Evolutionary conservation across 2,888 invertebrate species (phyloP), one percentile per base, ranked within the genome.

Genomic region (Spialia ferax): DNA sequence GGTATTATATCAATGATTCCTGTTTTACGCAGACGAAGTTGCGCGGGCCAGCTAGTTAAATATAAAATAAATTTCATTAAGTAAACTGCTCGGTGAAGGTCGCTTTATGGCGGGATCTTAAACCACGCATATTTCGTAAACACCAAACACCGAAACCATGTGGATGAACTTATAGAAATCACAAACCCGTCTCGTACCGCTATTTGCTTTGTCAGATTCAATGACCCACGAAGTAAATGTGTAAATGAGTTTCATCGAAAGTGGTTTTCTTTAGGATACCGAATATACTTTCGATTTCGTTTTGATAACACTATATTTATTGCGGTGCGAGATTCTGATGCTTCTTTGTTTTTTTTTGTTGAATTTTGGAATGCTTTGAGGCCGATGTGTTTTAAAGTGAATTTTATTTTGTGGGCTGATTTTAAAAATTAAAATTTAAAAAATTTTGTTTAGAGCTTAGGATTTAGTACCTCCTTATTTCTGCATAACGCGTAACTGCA

Each of bases 281-380:
- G 32, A 60, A 66, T 54, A 71, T 68, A 74, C 75, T 77, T 75
- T 77, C 75, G 62, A 72, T 77, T 76, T 76, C 72, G 50, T 71
- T 71, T 42, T 69, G 70, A 65, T 71, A 68, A 65, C 68, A 67
- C 69, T 66, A 70, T 69, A 55, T 72, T 73, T 71, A 71, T 72
- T 68, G 32, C 23, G 70, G 54, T 57, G 63, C 63, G 38, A 20
- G 42, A 42, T 13, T 13, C 18, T 2, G 32, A 65, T 26, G 18
- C 5, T 22, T 52, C 35, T 20, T 65, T 59, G n/a, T 4, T 15
- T 6, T n/a, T 54, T 55, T 55, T 55, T 55, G 23, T 8, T 10
- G 26, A 29, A 15, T 29, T 1, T 15, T 26, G 8, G 29, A 26
- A 2, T 23, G 52, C 11, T 55, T 18, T 29, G 8, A 55, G n/a